Conservation (phyloP, 2,888 invertebrate genomes). For the Platycnemis pennipes region DNA sequence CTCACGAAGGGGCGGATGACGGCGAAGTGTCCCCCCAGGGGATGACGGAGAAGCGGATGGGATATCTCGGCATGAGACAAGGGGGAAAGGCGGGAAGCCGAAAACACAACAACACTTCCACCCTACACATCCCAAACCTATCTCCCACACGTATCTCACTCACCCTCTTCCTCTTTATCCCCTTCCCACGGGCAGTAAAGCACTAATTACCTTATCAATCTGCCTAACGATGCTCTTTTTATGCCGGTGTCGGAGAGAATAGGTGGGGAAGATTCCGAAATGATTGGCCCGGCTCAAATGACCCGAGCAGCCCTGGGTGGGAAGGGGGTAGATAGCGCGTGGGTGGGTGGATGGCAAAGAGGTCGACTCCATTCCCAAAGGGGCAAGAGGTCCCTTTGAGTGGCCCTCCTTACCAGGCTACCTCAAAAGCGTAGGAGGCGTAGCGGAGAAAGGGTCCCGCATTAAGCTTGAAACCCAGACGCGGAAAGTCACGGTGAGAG, state of each 20-base stretch:
- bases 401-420: too few species aligned
- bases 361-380: not conserved
- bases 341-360: not conserved
- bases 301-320: not conserved
- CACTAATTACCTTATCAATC: conserved; percentile 44
- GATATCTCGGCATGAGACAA: not conserved
- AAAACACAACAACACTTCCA: not conserved
- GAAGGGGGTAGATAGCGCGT: not conserved
- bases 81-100: not conserved
- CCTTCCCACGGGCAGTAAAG: not conserved
- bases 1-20: not conserved
- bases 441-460: too few species aligned
- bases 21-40: not conserved
- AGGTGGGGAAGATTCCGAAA: not conserved
- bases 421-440: too few species aligned
- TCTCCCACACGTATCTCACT: not conserved
- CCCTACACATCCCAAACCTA: not conserved
- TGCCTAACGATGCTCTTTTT: conserved; percentile 23
- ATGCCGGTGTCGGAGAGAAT: not conserved
- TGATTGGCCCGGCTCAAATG: not conserved
- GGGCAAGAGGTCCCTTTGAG: not conserved
- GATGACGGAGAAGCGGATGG: not conserved
- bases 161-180: not conserved
- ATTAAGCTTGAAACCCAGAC: too few species aligned
- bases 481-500: too few species aligned